Conservation (phyloP, 2,113 vertebrate species). For the Xenopus laevis region DNA sequence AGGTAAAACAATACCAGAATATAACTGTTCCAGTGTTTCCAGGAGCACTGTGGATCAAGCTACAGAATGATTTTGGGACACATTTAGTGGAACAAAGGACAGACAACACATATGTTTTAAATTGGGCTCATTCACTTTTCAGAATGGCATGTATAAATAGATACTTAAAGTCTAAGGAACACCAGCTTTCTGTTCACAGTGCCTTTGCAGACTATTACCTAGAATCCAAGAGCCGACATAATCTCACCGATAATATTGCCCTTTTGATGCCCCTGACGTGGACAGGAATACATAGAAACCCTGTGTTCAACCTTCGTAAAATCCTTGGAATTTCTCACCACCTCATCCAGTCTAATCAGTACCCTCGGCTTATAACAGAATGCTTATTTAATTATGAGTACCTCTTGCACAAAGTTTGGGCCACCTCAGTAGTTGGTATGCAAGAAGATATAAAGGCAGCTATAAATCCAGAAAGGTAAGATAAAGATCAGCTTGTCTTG, state of each 20-base stretch:
- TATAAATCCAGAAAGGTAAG: slow-evolving; percentile 59
- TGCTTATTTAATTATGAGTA: slow-evolving; percentile 69
- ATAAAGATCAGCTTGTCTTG: background rate
- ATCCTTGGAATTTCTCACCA: slow-evolving; percentile 62
- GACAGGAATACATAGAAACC: slow-evolving; percentile 47
- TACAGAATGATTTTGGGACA: slow-evolving; percentile 51
- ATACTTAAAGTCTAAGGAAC: slow-evolving; percentile 55
- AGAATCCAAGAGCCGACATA: slow-evolving; percentile 15
- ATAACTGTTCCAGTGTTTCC: slow-evolving; percentile 51
- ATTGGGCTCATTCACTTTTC: slow-evolving; percentile 57
- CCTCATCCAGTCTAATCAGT: slow-evolving; percentile 59
- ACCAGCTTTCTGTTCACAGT: slow-evolving; percentile 50
- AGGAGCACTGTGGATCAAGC: slow-evolving; percentile 53
- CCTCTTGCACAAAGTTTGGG: slow-evolving; percentile 64
- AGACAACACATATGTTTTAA: slow-evolving; percentile 61
- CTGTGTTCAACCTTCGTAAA: slow-evolving; percentile 61
- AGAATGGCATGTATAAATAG: slow-evolving; percentile 46
- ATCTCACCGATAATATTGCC: background rate
- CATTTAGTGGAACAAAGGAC: slow-evolving; percentile 60
- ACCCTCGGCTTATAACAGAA: slow-evolving; percentile 54
- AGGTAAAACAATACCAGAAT: slow-evolving; percentile 54
- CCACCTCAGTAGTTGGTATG: slow-evolving; percentile 58
- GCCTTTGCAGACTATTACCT: slow-evolving; percentile 59
- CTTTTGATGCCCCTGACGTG: slow-evolving; percentile 60
- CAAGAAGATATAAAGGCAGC: slow-evolving; percentile 64